Evolutionary conservation across 2,113 vertebrate species (phyloP), one percentile per base, ranked within the genome.

Genomic region (Oryzias melastigma): DNA sequence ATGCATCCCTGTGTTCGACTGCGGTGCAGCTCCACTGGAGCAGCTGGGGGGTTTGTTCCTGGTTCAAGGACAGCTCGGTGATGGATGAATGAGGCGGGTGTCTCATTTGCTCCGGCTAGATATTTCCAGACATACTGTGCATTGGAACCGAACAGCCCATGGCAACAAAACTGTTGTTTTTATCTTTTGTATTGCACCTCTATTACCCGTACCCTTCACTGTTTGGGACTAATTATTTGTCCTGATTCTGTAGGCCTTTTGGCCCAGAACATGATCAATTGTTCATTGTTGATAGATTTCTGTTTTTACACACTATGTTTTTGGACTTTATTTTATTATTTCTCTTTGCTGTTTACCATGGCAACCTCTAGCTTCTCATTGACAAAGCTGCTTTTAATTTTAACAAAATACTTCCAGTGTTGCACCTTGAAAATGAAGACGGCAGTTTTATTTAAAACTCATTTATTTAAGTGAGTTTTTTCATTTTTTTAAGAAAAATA

Each of bases 1-100:
- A 64, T 62, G 65, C 74, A 61, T 52, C 42, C 49, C 59, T 66
- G 46, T 65, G 64, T 77, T 68, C 75, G 71, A 65, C 63, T 64
- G 53, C 44, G 59, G 75, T 71, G 71, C 71, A 72, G 73, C 78
- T 74, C 75, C 68, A 59, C 42, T 75, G 68, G 71, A 87, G 75
- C 80, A 74, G 80, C 65, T 73, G 66, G 46, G 76, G 68, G 58
- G 35, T 35, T 73, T 61, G 72, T 54, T 74, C 55, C 65, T 50
- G 73, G 73, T 84, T 84, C 85, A 85, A 85, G 87, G 82, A 78
- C 83, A 70, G 62, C 60, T 75, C 58, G 51, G 58, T 52, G 22
- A 56, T 72, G 52, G 65, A 68, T 20, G 56, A 73, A 58, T 55
- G 61, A 78, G 58, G 49, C 13, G 55, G 56, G 29, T 7, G 48